Base-by-base conservation (phyloP, 92 coral and sea anemone species). In the Umimayanthus chanpuru region DNA sequence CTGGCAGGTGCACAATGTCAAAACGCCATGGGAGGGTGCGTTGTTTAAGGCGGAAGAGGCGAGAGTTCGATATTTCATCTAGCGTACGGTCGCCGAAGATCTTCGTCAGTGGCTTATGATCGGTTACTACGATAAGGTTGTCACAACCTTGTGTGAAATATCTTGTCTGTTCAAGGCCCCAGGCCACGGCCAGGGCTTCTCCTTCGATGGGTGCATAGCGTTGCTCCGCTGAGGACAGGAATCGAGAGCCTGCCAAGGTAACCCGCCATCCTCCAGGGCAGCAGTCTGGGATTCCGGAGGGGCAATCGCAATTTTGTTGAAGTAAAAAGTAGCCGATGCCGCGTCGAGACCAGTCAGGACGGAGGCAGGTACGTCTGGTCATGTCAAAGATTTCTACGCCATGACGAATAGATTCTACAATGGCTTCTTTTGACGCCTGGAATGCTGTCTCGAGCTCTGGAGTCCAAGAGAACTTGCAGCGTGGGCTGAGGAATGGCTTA, bases 31-130 rank as follows among this genome's bases (percentile, higher is more conserved):
- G n/a, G n/a, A n/a, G n/a, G 36, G 85, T 87, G 1, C 81, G 81
- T 28, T 90, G 89, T 43, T 90, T 90, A 9, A 85, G 80, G 16
- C 89, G 75, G 81, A 90, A 90, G 80, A 80, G 47, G 53, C 92
- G 86, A 10, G 89, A 85, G 81, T 77, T 85, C 61, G 89, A 70
- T 23, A 83, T 83, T 70, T 89, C 92, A 64, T 82, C 85, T 41
- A 89, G 70, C 9, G 83, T 86, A 7, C 89, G 76, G 61, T 86
- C 85, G 29, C 89, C 89, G 56, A 86, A 61, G 25, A 86, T 86
- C n/a, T n/a, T n/a, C n/a, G n/a, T n/a, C n/a, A n/a, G n/a, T n/a
- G n/a, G n/a, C n/a, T n/a, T n/a, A n/a, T 30, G 84, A 82, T 86
- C 83, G 36, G 89, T 86, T 20, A 86, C 36, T 3, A 86, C 75